Conservation (phyloP, 92 coral and sea anemone genomes). For the Parazoanthus darwini region DNA sequence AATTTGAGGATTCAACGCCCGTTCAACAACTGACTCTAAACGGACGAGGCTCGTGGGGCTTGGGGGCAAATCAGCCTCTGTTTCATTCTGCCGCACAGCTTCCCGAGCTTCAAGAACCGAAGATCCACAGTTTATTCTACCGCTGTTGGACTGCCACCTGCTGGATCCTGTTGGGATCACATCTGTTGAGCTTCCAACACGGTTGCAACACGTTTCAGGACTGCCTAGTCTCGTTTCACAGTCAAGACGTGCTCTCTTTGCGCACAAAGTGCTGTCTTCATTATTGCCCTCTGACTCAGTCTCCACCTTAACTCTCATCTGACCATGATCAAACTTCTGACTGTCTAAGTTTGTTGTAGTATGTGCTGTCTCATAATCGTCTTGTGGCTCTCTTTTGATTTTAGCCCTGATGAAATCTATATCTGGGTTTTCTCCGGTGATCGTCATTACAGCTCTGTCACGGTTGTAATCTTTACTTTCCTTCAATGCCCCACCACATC, state of each 20-base stretch:
- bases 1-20: not conserved
- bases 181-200: conserved; percentile 31
- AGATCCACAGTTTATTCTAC: not conserved
- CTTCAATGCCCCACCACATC: not conserved
- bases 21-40: not conserved
- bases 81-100: not conserved
- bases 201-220: conserved; percentile 15
- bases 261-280: not conserved
- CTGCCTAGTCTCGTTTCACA: not conserved
- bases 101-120: not conserved
- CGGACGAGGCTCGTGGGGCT: not conserved
- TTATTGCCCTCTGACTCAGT: not conserved
- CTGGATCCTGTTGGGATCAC: not conserved
- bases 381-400: not conserved
- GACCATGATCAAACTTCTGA: not conserved
- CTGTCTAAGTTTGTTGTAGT: not conserved
- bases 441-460: not conserved
- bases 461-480: not conserved
- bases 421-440: not conserved
- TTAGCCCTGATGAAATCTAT: not conserved
- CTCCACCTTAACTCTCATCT: conserved; percentile 3
- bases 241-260: not conserved
- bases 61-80: conserved; percentile 25
- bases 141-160: not conserved
- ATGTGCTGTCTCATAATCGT: not conserved